These are phyloP conservation scores for Heliothis virescens DNA, from an alignment of 1,140 invertebrate genomes.

Conservation along the genomic window DNA sequence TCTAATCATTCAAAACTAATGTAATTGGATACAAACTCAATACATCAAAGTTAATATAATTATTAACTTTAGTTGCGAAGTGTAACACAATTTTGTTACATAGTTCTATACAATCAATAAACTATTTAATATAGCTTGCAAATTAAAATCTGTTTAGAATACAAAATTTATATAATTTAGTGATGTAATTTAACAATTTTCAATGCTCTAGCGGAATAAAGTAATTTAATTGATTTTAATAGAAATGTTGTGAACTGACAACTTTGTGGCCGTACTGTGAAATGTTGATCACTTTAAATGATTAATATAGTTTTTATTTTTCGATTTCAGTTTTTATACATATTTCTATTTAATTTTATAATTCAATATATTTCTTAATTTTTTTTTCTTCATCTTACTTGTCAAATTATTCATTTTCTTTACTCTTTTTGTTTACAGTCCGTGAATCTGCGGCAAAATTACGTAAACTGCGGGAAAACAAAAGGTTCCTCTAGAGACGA, in stretches of 20 bases:
- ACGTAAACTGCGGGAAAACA: slow-evolving; percentile 21
- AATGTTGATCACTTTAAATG: background rate
- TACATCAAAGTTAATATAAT: slow-evolving; percentile 37
- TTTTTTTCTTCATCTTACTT: too few relatives aligned
- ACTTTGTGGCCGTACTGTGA: slow-evolving; percentile 21
- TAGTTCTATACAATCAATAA: slow-evolving; percentile 36
- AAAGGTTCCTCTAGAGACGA: slow-evolving; percentile 4
- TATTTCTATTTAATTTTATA: too few relatives aligned
- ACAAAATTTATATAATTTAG: background rate
- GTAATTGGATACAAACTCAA: slow-evolving; percentile 39
- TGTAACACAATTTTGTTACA: slow-evolving; percentile 18
- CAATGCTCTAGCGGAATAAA: slow-evolving; percentile 15
- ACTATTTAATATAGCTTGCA: background rate
- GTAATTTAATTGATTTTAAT: slow-evolving; percentile 37
- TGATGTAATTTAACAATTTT: slow-evolving; percentile 39
- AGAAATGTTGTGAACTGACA: slow-evolving; percentile 8
- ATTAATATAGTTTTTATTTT: too few relatives aligned
- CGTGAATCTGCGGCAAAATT: background rate
- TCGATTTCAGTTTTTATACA: too few relatives aligned
- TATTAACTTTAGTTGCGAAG: slow-evolving; percentile 34
- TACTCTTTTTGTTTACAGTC: background rate
- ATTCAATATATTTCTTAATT: too few relatives aligned
- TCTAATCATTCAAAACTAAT: slow-evolving; percentile 41
- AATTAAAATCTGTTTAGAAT: too few relatives aligned
- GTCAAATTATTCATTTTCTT: too few relatives aligned